These are phyloP conservation scores for Oryzaephilus surinamensis DNA, from an alignment of 1,140 invertebrate species.

Conservation along the genomic window DNA sequence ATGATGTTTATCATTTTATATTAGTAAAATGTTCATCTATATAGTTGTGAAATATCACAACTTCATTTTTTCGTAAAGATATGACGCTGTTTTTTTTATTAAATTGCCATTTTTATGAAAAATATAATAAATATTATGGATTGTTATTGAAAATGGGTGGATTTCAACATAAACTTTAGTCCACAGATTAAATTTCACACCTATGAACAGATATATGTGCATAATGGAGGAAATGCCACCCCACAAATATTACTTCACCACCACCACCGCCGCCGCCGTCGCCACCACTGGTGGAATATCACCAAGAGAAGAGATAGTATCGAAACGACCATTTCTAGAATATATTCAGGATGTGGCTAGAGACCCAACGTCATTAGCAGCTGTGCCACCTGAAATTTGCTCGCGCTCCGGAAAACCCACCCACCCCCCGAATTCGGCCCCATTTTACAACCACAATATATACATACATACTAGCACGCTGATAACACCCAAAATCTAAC, in stretches of 20 bases:
- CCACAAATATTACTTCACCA: not conserved
- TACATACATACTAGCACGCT: conserved; percentile 1
- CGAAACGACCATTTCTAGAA: conserved; percentile 8
- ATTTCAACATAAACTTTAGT: not conserved
- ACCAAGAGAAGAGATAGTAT: conserved; percentile 7
- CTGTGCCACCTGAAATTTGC: conserved; percentile 19
- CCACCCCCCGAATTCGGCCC: conserved; percentile 5
- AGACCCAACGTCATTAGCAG: conserved; percentile 19
- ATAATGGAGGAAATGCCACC: not conserved
- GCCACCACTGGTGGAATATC: conserved; percentile 1
- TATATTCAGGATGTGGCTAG: conserved; percentile 12
- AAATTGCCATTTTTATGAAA: too few species aligned
- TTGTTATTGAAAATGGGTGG: not conserved
- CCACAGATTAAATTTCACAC: not conserved
- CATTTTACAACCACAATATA: conserved; percentile 7
- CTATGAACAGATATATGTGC: not conserved
- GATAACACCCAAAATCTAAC: conserved; percentile 3
- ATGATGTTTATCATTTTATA: too few species aligned
- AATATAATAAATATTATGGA: too few species aligned
- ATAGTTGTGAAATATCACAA: too few species aligned
- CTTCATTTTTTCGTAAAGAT: too few species aligned
- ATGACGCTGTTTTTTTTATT: too few species aligned
- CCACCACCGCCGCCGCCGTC: not conserved
- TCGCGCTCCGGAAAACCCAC: conserved; percentile 8
- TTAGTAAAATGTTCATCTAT: too few species aligned